A percentile compares a stretch with the other conserved stretches of the same genome.
Conservation (phyloP, 2,888 invertebrate species). For the Listrodromus nycthemerus region DNA sequence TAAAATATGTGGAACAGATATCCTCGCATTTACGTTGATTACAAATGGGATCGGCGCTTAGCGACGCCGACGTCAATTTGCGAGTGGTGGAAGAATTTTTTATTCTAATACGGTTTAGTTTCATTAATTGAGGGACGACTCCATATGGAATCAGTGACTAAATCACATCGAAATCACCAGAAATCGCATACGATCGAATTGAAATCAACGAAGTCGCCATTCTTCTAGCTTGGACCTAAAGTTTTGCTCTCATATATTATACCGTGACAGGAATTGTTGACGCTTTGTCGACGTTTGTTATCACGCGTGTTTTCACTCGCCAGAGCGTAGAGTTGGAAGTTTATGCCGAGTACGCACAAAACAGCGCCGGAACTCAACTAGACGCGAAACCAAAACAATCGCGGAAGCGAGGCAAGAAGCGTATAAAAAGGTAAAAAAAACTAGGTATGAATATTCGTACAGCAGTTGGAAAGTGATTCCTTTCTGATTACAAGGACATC, state of each 20-base stretch:
- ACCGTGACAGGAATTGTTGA: too few species aligned
- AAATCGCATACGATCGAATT: not conserved
- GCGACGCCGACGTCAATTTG: not conserved
- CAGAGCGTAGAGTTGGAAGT: too few species aligned
- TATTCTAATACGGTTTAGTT: too few species aligned
- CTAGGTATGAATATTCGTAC: constrained; percentile 25
- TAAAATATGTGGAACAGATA: not conserved
- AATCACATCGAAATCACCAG: not conserved
- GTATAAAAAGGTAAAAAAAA: constrained; percentile 12
- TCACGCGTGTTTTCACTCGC: too few species aligned
- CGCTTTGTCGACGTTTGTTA: too few species aligned
- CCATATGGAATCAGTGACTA: not conserved
- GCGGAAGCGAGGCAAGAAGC: constrained; percentile 28
- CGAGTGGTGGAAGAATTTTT: not conserved
- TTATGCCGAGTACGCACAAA: too few species aligned
- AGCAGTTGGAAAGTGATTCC: constrained; percentile 10
- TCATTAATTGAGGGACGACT: not conserved
- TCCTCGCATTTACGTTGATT: not conserved
- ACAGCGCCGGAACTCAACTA: too few species aligned
- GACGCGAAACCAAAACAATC: not conserved
- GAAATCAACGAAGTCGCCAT: not conserved
- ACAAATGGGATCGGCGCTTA: not conserved
- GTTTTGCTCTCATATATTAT: too few species aligned
- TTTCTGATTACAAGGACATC: not conserved
- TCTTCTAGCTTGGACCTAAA: too few species aligned